A percentile compares a stretch with the other conserved stretches of the same genome.
Evolutionary conservation across 2,888 invertebrate species (phyloP).

Genomic region (Digitonthophagus gazella): DNA sequence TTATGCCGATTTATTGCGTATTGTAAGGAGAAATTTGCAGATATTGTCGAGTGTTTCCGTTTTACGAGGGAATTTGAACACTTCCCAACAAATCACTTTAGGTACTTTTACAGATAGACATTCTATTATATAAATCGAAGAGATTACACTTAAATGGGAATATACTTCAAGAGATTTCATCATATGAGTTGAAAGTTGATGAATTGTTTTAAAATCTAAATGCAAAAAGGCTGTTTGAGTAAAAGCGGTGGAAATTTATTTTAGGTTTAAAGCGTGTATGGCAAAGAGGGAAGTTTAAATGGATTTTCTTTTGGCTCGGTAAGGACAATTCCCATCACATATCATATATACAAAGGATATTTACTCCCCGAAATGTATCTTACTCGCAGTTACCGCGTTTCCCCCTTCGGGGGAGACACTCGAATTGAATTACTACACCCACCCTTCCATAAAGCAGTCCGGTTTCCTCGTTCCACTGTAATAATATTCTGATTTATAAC

Average conservation of each 20-base stretch:
- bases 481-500: not conserved
- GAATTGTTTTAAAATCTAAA: too few relatives aligned
- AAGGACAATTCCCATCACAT: conserved; percentile 11
- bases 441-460: not conserved
- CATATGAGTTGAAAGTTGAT: too few relatives aligned
- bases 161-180: too few relatives aligned
- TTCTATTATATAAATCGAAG: too few relatives aligned
- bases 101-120: too few relatives aligned
- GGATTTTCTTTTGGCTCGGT: conserved; percentile 5
- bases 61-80: not conserved
- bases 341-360: conserved; percentile 16
- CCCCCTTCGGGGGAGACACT: not conserved
- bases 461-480: not conserved
- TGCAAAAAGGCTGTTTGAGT: not conserved
- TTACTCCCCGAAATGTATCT: conserved; percentile 13
- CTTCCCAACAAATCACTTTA: not conserved
- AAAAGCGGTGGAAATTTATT: not conserved
- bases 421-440: not conserved
- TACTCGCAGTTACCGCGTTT: not conserved
- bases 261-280: too few relatives aligned
- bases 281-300: conserved; percentile 11
- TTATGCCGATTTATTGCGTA: not conserved
- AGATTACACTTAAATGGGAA: too few relatives aligned
- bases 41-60: not conserved
- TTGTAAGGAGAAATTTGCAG: not conserved